Evolutionary conservation across 2,797 vertebrate species (phyloP).

Genomic region (Borostomias antarcticus): DNA sequence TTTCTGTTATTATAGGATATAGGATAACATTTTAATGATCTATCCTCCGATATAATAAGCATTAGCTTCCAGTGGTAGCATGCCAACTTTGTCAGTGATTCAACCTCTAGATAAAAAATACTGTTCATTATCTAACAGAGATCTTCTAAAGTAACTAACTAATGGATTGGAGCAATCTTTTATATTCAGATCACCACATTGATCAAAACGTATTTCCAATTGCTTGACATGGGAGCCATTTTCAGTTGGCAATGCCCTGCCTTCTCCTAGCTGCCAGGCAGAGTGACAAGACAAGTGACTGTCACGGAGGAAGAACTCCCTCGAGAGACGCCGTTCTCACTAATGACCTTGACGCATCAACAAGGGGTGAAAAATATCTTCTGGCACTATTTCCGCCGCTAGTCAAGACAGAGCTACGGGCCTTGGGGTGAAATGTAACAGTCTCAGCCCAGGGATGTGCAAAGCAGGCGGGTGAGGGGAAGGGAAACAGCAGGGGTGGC

Average conservation of each 20-base stretch:
- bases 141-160: conserved; percentile 10
- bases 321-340: conserved; percentile 8
- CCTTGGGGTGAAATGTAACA: conserved; percentile 29
- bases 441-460: conserved; percentile 17
- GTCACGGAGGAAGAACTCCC: conserved; percentile 23
- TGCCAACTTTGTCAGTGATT: conserved; percentile 31
- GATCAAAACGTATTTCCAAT: not conserved
- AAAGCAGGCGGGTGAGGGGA: conserved; percentile 13
- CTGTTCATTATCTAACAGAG: conserved; percentile 35
- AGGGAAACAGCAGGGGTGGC: conserved; percentile 39
- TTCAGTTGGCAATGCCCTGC: not conserved
- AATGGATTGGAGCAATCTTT: conserved; percentile 39
- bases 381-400: conserved; percentile 3
- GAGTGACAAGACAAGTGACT: conserved; percentile 37
- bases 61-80: conserved; percentile 36
- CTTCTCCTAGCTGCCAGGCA: conserved; percentile 7
- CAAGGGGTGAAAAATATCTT: conserved; percentile 15
- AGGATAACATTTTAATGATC: conserved; percentile 37
- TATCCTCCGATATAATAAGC: conserved; percentile 34
- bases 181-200: conserved; percentile 13
- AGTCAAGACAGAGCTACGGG: conserved; percentile 16
- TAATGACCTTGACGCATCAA: conserved; percentile 42
- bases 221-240: not conserved
- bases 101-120: conserved; percentile 38
- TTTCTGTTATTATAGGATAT: not conserved